Base-by-base conservation (phyloP, 2,113 vertebrate genomes). In the Lepidothrix coronata region DNA sequence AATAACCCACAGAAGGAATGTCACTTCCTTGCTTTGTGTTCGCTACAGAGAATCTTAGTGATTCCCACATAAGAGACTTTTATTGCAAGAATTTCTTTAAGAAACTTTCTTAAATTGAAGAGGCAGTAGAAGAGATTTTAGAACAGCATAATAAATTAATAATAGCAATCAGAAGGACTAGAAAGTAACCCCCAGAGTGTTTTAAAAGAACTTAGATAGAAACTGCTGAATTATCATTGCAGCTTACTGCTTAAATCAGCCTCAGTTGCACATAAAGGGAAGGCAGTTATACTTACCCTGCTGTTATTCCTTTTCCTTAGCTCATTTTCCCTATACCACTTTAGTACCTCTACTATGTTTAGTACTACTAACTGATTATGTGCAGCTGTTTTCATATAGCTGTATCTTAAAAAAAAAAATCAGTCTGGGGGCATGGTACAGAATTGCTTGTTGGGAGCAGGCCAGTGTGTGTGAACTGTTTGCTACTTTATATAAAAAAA, bases 81-180 rank as follows among this genome's bases (percentile, higher is more conserved):
- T 74, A 63, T 59, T 71, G 39, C 72, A 78, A 81, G 48, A 71
- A 66, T 74, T 84, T 66, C 27, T 86, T 84, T 78, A 51, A 85
- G 43, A 59, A 81, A 22, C n/a, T 88, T 78, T 85, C 84, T 75
- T 48, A 81, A 70, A 91, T 19, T 74, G 52, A 89, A 89, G 9
- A 94, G 16, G 28, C n/a, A 71, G n/a, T 58, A 85, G 39, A 87
- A 81, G 14, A 89, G 35, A 33, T 46, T 89, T 93, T 78, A 22
- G 48, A 94, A 72, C 23, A 78, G 54, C 15, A 27, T 77, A 87
- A 75, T 89, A 78, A 93, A 91, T 72, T 94, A 85, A 48, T 91
- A 82, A 84, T 44, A 91, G 30, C 81, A 91, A 89, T 87, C 85
- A 94, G n/a, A 54, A 96, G 46, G 70, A 33, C 30, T 55, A 62